Evolutionary conservation across 2,888 invertebrate species (phyloP).

Genomic region (Endomychus coccineus): DNA sequence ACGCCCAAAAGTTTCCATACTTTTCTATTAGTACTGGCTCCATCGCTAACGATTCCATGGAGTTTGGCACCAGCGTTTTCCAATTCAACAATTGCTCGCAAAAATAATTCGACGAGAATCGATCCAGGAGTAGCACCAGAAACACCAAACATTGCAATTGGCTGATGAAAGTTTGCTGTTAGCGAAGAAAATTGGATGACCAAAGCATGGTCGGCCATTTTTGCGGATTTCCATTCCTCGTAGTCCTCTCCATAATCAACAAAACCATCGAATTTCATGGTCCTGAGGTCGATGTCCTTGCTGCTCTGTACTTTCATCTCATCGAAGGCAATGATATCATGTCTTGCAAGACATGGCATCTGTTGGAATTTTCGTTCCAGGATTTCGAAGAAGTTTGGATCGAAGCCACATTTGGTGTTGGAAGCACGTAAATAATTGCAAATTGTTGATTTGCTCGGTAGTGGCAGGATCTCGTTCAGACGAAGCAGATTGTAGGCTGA

Average conservation of each 20-base stretch:
- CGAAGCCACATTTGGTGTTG: too few species aligned
- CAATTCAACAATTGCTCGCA: neutral
- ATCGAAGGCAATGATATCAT: neutral
- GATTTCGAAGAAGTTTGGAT: too few species aligned
- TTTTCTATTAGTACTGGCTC: neutral
- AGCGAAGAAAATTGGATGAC: neutral
- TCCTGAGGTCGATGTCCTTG: neutral
- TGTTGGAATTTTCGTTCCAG: too few species aligned
- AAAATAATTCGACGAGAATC: neutral
- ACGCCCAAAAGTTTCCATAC: neutral
- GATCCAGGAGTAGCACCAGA: neutral
- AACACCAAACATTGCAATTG: neutral
- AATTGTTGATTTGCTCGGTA: too few species aligned
- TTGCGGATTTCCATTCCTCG: neutral
- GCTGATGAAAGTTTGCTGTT: neutral
- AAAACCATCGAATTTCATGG: neutral
- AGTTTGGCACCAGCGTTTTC: neutral
- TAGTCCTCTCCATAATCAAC: neutral
- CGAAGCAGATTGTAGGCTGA: too few species aligned
- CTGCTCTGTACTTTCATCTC: conserved; percentile 1
- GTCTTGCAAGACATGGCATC: too few species aligned
- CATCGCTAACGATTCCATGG: neutral
- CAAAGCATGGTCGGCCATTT: neutral
- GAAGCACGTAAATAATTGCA: too few species aligned
- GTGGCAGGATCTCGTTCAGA: too few species aligned